Evolutionary conservation across 2,888 invertebrate species (phyloP).

Genomic region (Troides oblongomaculatus): DNA sequence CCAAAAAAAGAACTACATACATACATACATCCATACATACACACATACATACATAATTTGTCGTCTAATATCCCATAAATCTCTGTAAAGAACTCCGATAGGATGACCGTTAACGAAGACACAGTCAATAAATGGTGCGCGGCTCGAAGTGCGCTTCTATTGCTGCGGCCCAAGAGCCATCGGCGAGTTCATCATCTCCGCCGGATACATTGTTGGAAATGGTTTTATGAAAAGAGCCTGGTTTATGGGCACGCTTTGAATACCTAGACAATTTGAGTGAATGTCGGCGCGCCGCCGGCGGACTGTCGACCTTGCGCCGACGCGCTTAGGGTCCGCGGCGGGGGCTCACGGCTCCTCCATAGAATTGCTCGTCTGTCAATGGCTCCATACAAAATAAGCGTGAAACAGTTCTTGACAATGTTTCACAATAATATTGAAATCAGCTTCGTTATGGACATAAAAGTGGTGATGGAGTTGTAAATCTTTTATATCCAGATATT

Average conservation of each 20-base stretch:
- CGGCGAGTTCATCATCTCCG: background rate
- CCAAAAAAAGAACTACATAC: too few relatives aligned
- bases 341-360: background rate
- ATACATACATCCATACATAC: background rate
- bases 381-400: slow-evolving; percentile 30
- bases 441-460: slow-evolving; percentile 27
- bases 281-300: slow-evolving; percentile 1
- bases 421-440: slow-evolving; percentile 30
- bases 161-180: background rate
- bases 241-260: slow-evolving; percentile 32
- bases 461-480: slow-evolving; percentile 45
- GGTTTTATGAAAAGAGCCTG: slow-evolving; percentile 33
- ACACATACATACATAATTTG: slow-evolving; percentile 26
- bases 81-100: slow-evolving; percentile 31
- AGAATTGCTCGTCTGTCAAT: slow-evolving; percentile 26
- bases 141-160: slow-evolving; percentile 11
- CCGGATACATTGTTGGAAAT: slow-evolving; percentile 23
- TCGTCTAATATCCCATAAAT: slow-evolving; percentile 30
- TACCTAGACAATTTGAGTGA: slow-evolving; percentile 32
- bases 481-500: slow-evolving; percentile 30
- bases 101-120: slow-evolving; percentile 5
- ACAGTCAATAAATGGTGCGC: background rate
- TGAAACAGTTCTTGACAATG: slow-evolving; percentile 30
- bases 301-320: too few relatives aligned
- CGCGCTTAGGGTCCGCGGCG: too few relatives aligned